These are phyloP conservation scores for Heliconius hermathena DNA, from an alignment of 1,140 invertebrate genomes.

Conservation along the genomic window DNA sequence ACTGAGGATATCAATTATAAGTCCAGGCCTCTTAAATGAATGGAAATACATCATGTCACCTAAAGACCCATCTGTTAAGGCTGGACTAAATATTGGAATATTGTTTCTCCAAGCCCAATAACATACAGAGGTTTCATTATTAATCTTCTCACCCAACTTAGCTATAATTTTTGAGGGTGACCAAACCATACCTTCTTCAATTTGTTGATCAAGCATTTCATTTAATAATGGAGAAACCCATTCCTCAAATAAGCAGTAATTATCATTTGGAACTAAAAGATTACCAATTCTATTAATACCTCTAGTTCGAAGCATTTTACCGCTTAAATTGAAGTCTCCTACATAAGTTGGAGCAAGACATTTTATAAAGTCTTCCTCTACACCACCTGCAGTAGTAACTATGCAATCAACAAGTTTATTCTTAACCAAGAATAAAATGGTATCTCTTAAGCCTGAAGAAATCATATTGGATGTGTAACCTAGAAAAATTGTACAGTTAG, in stretches of 20 bases:
- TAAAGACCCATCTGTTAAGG: slow-evolving; percentile 98
- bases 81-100: slow-evolving; percentile 99
- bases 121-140: slow-evolving; percentile 95
- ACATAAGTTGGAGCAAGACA: slow-evolving; percentile 97
- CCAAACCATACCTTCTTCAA: slow-evolving; percentile 90
- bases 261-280: slow-evolving; percentile 98
- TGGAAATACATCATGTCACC: slow-evolving; percentile 99
- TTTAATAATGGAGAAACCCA: slow-evolving; percentile 98
- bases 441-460: slow-evolving; percentile 96
- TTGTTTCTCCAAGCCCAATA: slow-evolving; percentile 99
- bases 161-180: slow-evolving; percentile 89
- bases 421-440: slow-evolving; percentile 94
- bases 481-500: slow-evolving; percentile 97
- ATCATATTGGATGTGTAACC: slow-evolving; percentile 99
- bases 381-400: slow-evolving; percentile 98
- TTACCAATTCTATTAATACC: slow-evolving; percentile 99
- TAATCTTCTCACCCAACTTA: slow-evolving; percentile 94
- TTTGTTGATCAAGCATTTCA: slow-evolving; percentile 95
- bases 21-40: slow-evolving; percentile 95
- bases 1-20: slow-evolving; percentile 96
- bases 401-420: slow-evolving; percentile 95
- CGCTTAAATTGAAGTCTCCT: slow-evolving; percentile 94
- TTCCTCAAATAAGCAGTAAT: slow-evolving; percentile 99
- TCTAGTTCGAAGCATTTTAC: slow-evolving; percentile 88
- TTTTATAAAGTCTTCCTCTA: slow-evolving; percentile 99